Base-by-base conservation (phyloP, 2,797 vertebrate genomes). In the Ctenosaura bakeri region DNA sequence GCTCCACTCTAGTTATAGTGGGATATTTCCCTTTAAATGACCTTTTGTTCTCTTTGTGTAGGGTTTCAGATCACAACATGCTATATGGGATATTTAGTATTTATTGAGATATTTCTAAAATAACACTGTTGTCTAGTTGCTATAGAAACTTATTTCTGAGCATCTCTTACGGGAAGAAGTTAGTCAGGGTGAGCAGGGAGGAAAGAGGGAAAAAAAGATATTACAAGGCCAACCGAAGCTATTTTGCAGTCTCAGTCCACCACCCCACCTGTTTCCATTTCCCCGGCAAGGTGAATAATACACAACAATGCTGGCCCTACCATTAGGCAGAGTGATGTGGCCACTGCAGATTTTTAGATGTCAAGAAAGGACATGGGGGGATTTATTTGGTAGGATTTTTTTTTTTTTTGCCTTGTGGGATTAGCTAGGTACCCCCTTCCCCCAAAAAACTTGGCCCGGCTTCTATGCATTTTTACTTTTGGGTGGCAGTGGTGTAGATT, bases 121-220 rank as follows among this genome's bases (percentile, higher is more conserved):
- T 13, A 82, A 56, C 56, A 50, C 26, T 22, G 3, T 3, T 26
- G 26, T 35, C n/a, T 1, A 6, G 80, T 90, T 90, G 81, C 85
- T 42, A 90, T 87, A 56, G 88, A 88, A 84, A 90, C 85, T 2
- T 29, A 26, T 74, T 79, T 73, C 50, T 3, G 46, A 76, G 46
- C 46, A 38, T 89, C 84, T 83, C 71, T 56, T 59, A 56, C 66
- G 32, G 24, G 50, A 52, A 86, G n/a, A 78, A 83, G 77, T 81
- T 91, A 78, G 69, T 50, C 32, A 18, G 77, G 35, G 29, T 42
- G 76, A 16, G 38, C 16, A 87, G 66, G 46, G 29, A 62, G 46
- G 56, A 2, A 56, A 69, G 54, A 32, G 22, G 54, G 46, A 83
- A 56, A 29, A 35, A 8, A 56, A 32, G 83, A n/a, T 18, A 32